These are phyloP conservation scores for Phenganax stokvisi DNA, from an alignment of 92 coral and sea anemone genomes.

Conservation along the genomic window DNA sequence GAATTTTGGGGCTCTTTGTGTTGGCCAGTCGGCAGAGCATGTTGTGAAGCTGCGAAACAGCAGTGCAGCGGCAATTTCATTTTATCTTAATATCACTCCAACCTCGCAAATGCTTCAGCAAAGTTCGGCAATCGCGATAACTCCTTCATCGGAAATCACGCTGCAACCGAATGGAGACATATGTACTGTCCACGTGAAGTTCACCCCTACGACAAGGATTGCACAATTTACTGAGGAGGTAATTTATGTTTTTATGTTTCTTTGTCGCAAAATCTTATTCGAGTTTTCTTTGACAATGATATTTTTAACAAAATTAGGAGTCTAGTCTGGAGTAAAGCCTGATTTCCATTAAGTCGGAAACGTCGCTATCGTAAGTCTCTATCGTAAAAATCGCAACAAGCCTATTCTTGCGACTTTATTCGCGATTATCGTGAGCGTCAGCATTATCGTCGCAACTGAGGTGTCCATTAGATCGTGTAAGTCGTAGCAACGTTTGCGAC, in stretches of 20 bases:
- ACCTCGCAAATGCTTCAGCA: slow-evolving; percentile 76
- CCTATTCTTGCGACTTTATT: too few relatives aligned
- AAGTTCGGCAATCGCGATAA: slow-evolving; percentile 64
- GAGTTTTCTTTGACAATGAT: neutral
- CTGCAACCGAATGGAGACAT: slow-evolving; percentile 81
- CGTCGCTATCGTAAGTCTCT: too few relatives aligned
- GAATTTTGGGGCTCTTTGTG: slow-evolving; percentile 82
- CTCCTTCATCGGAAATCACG: slow-evolving; percentile 78
- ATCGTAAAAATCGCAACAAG: too few relatives aligned
- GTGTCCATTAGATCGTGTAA: too few relatives aligned
- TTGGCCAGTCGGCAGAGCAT: slow-evolving; percentile 76
- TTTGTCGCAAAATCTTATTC: neutral
- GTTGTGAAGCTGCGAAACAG: slow-evolving; percentile 76
- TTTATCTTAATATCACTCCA: slow-evolving; percentile 85
- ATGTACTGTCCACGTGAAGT: slow-evolving; percentile 70
- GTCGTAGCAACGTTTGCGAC: too few relatives aligned
- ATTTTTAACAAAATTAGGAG: neutral
- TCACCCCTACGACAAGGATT: slow-evolving; percentile 80
- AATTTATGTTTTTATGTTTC: neutral
- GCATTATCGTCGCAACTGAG: too few relatives aligned
- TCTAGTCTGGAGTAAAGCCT: too few relatives aligned
- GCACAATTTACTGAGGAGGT: slow-evolving; percentile 97
- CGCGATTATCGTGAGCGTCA: too few relatives aligned
- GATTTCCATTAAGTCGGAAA: too few relatives aligned
- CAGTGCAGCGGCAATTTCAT: slow-evolving; percentile 92